Conservation (phyloP, 2,113 vertebrate genomes). For the Corythoichthys intestinalis region DNA sequence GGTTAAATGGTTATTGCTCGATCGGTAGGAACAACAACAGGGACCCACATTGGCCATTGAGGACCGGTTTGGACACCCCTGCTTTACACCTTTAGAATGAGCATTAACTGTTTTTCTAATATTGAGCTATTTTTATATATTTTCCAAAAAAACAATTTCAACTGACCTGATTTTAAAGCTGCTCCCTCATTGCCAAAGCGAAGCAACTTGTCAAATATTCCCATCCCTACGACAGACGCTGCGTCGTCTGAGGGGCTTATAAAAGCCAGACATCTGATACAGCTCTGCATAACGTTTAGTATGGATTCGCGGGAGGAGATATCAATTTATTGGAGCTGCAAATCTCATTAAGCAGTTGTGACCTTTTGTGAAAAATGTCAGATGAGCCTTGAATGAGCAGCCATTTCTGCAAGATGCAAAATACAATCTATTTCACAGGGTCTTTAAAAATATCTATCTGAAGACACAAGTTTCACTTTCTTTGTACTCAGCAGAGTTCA, state of each 20-base stretch:
- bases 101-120: neutral
- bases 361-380: slow-evolving; percentile 14
- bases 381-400: neutral
- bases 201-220: slow-evolving; percentile 31
- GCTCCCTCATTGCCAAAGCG: slow-evolving; percentile 31
- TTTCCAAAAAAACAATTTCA: neutral
- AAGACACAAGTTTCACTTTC: too few relatives aligned
- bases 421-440: neutral
- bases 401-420: neutral
- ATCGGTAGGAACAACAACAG: too few relatives aligned
- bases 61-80: too few relatives aligned
- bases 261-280: slow-evolving; percentile 42
- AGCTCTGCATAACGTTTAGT: slow-evolving; percentile 27
- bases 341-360: slow-evolving; percentile 16
- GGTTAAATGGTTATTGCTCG: too few relatives aligned
- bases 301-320: slow-evolving; percentile 24
- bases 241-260: slow-evolving; percentile 37
- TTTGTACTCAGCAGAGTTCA: neutral
- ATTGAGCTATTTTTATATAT: neutral
- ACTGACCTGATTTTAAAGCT: neutral
- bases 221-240: slow-evolving; percentile 37
- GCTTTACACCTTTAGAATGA: neutral
- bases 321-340: slow-evolving; percentile 21
- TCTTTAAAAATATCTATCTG: too few relatives aligned
- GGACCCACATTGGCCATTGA: too few relatives aligned